Conservation (phyloP, 2,113 vertebrate species). For the Rhinichthys klamathensis region DNA sequence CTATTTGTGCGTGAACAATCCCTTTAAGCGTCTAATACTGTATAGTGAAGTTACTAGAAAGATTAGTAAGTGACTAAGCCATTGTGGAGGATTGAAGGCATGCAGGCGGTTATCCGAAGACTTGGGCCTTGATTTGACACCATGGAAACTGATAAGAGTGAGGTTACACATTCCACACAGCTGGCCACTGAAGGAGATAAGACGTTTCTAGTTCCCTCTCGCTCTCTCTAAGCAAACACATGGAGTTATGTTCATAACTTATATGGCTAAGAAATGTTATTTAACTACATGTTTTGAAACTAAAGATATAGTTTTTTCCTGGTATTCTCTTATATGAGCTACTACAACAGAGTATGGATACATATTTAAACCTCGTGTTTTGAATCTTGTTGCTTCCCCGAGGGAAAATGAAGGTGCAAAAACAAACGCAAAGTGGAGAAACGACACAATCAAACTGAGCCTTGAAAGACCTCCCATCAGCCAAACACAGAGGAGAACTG, state of each 20-base stretch:
- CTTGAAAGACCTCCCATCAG: constrained; percentile 6
- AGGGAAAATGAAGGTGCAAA: not conserved
- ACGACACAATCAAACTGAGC: not conserved
- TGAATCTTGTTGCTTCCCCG: not conserved
- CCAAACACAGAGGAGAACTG: constrained; percentile 26
- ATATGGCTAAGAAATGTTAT: not conserved
- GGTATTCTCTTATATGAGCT: not conserved
- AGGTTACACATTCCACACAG: constrained; percentile 68
- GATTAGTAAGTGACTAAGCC: constrained; percentile 7
- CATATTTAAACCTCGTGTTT: not conserved
- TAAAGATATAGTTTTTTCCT: not conserved
- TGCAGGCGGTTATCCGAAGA: constrained; percentile 51
- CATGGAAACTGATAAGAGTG: constrained; percentile 71
- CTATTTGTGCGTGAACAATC: too few relatives aligned
- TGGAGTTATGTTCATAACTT: not conserved
- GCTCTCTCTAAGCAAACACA: constrained; percentile 15
- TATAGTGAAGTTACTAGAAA: not conserved
- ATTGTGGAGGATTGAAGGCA: constrained; percentile 30
- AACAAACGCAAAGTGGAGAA: not conserved
- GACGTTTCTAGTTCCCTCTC: constrained; percentile 41
- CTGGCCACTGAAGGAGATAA: constrained; percentile 68
- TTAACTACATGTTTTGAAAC: not conserved
- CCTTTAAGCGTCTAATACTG: not conserved
- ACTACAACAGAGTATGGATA: not conserved
- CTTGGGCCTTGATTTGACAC: constrained; percentile 69